These are phyloP conservation scores for Chionodraco myersi DNA, from an alignment of 2,113 vertebrate species.

Conservation along the genomic window DNA sequence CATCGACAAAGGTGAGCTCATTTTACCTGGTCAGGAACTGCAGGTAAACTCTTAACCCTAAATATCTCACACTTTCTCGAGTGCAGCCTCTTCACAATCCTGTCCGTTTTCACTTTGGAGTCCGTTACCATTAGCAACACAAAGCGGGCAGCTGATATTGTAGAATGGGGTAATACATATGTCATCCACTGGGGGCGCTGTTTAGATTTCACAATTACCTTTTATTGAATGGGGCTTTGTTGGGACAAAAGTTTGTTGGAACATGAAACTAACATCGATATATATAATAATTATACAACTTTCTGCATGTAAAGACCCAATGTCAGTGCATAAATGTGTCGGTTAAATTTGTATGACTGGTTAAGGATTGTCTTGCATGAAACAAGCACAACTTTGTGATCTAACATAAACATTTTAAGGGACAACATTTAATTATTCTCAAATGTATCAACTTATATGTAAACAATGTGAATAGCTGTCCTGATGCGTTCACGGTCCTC, in stretches of 20 bases:
- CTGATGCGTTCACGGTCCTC: no score
- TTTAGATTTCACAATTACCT: background rate
- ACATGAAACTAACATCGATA: no score
- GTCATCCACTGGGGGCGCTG: constrained; percentile 37
- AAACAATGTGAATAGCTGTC: background rate
- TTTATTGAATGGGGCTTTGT: no score
- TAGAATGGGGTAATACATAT: rapidly evolving
- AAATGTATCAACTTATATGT: no score
- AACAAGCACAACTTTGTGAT: background rate
- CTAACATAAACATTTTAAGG: no score
- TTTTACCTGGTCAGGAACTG: constrained; percentile 25
- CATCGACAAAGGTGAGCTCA: constrained; percentile 83
- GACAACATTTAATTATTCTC: no score
- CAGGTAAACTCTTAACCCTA: background rate
- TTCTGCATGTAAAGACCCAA: background rate
- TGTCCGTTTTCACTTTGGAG: constrained; percentile 17
- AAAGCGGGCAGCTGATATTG: background rate
- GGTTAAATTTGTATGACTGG: background rate
- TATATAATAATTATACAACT: no score
- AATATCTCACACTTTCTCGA: background rate
- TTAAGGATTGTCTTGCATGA: background rate
- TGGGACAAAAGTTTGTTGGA: no score
- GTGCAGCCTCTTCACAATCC: background rate
- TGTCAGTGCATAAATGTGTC: background rate
- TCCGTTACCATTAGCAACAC: constrained; percentile 61